Percentiles rank a stretch among this genome's conserved stretches.
Evolutionary conservation across 2,888 invertebrate species (phyloP).

Genomic region (Gymnoscelis rufifasciata): DNA sequence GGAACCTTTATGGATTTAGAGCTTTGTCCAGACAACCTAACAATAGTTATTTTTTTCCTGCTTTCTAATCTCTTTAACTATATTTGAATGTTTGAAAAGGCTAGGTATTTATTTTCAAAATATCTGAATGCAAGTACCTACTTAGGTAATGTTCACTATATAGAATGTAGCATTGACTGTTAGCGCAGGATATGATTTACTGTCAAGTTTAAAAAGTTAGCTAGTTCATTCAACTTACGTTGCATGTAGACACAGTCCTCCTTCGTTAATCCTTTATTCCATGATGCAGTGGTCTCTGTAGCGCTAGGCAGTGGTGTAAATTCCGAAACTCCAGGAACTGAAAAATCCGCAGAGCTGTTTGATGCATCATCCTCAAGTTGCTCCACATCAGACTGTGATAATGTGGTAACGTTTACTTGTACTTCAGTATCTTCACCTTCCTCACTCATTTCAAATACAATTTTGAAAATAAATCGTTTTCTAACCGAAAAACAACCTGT

Average conservation of each 20-base stretch:
- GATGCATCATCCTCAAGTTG: conserved; percentile 36
- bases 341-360: conserved; percentile 56
- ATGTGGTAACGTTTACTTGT: conserved; percentile 39
- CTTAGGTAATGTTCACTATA: too few relatives aligned
- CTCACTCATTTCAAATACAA: conserved; percentile 52
- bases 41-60: too few relatives aligned
- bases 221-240: conserved; percentile 79
- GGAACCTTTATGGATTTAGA: too few relatives aligned
- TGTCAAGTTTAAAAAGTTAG: background rate
- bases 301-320: conserved; percentile 83
- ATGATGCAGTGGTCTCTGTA: conserved; percentile 80
- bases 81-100: too few relatives aligned
- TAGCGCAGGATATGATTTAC: background rate
- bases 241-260: conserved; percentile 88
- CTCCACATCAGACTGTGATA: conserved; percentile 13
- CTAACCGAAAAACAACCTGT: conserved; percentile 51
- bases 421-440: conserved; percentile 38
- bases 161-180: too few relatives aligned
- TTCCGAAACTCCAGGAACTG: conserved; percentile 94
- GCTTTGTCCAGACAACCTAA: too few relatives aligned
- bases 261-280: conserved; percentile 83
- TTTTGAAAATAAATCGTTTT: conserved; percentile 62
- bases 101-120: too few relatives aligned
- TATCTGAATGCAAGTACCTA: too few relatives aligned
- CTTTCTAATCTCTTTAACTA: too few relatives aligned